These are phyloP conservation scores for Eriosoma lanigerum DNA, from an alignment of 1,140 invertebrate genomes.

Conservation along the genomic window DNA sequence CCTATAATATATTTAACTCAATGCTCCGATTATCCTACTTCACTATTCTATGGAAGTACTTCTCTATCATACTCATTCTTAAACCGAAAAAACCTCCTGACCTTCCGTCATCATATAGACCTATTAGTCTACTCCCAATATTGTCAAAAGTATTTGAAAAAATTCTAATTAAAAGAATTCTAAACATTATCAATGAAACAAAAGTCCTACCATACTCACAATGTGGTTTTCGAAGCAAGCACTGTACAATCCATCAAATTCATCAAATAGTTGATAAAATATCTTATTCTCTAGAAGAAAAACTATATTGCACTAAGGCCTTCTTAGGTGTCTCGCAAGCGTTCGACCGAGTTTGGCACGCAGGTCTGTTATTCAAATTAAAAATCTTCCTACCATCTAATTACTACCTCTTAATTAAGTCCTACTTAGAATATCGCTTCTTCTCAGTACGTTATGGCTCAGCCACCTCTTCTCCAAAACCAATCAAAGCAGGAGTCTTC, in stretches of 20 bases:
- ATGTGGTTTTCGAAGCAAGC: background rate
- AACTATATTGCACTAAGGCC: background rate
- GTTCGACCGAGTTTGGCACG: too few relatives aligned
- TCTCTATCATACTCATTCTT: background rate
- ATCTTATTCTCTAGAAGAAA: background rate
- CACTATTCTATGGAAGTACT: background rate
- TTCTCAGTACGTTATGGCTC: background rate
- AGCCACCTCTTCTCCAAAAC: background rate
- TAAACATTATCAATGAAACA: background rate
- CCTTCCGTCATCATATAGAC: background rate
- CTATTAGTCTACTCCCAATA: background rate
- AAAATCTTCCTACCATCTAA: background rate
- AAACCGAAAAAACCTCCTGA: background rate
- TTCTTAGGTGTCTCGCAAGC: background rate
- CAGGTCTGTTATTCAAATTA: too few relatives aligned
- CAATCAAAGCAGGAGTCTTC: background rate
- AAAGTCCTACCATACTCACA: background rate
- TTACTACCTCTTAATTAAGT: background rate
- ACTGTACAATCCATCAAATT: background rate
- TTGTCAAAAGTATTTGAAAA: background rate
- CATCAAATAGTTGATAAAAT: too few relatives aligned
- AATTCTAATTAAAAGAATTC: background rate
- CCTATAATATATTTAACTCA: background rate
- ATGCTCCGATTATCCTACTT: background rate
- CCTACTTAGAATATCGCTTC: background rate